A percentile compares a stretch with the other conserved stretches of the same genome.
Conservation (phyloP, 2,888 invertebrate species). For the Lasius platythorax region DNA sequence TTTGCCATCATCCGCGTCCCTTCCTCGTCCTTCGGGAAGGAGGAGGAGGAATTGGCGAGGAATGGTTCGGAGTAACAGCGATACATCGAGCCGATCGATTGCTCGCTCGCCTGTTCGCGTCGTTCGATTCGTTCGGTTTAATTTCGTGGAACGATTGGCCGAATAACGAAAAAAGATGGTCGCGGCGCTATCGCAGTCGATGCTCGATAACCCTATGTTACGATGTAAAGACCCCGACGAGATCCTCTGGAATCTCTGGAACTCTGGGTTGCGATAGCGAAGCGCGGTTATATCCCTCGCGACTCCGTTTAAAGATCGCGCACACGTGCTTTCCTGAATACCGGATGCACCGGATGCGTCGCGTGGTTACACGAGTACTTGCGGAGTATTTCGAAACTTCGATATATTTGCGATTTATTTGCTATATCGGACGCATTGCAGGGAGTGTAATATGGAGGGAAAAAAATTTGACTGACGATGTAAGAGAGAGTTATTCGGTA, state of each 20-base stretch:
- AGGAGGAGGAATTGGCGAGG: not conserved
- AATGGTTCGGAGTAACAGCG: conserved; percentile 47
- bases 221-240: not conserved
- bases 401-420: not conserved
- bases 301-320: not conserved
- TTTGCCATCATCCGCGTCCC: not conserved
- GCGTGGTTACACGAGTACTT: too few relatives aligned
- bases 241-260: conserved; percentile 1
- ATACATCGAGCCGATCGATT: conserved; percentile 58
- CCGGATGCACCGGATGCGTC: too few relatives aligned
- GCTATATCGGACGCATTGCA: not conserved
- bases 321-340: too few relatives aligned
- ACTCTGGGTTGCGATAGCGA: not conserved
- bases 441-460: too few relatives aligned
- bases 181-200: not conserved
- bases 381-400: not conserved
- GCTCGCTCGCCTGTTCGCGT: not conserved
- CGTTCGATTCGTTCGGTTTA: conserved; percentile 57
- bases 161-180: not conserved
- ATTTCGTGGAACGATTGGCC: conserved; percentile 62
- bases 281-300: not conserved
- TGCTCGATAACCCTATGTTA: conserved; percentile 2
- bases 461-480: not conserved
- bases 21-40: conserved; percentile 25
- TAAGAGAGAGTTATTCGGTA: not conserved